Conservation (phyloP, 2,113 vertebrate species). For the Hyperopisus bebe region DNA sequence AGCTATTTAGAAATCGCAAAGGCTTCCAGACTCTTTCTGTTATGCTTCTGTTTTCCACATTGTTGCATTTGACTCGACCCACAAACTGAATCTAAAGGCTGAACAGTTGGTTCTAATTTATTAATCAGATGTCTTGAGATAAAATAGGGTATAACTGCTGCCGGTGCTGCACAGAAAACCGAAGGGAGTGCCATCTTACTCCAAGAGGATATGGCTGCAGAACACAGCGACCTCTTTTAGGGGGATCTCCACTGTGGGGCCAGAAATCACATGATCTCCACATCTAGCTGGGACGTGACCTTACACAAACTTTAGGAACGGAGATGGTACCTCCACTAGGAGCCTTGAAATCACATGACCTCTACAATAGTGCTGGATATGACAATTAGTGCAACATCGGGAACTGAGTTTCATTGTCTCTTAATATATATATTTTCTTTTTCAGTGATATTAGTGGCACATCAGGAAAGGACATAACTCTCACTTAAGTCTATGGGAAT, state of each 20-base stretch:
- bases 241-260: constrained; percentile 42
- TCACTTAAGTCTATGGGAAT: background rate
- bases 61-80: background rate
- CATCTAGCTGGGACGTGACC: background rate
- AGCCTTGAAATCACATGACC: background rate
- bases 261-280: background rate
- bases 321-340: background rate
- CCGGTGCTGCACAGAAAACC: background rate
- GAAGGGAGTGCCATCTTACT: constrained; percentile 6
- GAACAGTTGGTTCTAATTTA: constrained; percentile 30
- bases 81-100: constrained; percentile 14
- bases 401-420: background rate
- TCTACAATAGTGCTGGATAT: background rate
- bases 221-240: constrained; percentile 27
- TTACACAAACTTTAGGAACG: background rate
- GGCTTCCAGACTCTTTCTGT: background rate
- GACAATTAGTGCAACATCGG: background rate
- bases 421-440: background rate
- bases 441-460: background rate
- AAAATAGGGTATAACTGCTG: constrained; percentile 27
- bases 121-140: constrained; percentile 28
- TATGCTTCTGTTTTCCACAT: background rate
- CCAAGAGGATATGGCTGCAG: background rate
- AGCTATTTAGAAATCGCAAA: background rate
- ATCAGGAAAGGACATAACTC: background rate